Conservation (phyloP, 1,140 invertebrate genomes). For the Vollenhovia emeryi region DNA sequence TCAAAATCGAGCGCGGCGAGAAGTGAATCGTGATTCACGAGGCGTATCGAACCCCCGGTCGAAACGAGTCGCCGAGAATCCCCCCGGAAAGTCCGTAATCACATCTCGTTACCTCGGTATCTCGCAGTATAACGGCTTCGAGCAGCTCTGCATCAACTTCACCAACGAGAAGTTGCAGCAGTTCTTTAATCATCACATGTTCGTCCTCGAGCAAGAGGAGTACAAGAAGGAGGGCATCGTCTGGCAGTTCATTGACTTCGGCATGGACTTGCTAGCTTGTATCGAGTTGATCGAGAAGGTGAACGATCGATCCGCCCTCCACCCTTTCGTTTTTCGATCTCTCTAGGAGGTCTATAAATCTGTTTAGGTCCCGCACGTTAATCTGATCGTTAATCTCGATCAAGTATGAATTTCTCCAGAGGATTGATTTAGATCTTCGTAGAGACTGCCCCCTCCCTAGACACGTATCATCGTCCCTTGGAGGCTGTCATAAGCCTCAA, state of each 20-base stretch:
- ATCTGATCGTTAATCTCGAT: conserved; percentile 21
- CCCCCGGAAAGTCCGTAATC: neutral
- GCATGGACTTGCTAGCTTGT: conserved; percentile 98
- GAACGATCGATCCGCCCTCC: conserved; percentile 44
- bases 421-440: conserved; percentile 18
- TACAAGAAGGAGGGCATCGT: conserved; percentile 97
- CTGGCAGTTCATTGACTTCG: conserved; percentile 98
- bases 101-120: conserved; percentile 49
- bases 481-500: neutral
- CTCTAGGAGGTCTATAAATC: conserved; percentile 6
- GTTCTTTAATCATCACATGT: conserved; percentile 99
- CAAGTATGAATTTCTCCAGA: conserved; percentile 15
- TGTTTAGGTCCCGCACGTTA: conserved; percentile 35
- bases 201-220: conserved; percentile 98
- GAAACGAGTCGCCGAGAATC: neutral
- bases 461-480: neutral
- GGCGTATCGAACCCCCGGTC: neutral
- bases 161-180: conserved; percentile 99
- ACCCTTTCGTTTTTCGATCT: conserved; percentile 16
- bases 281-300: conserved; percentile 99
- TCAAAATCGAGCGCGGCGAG: conserved; percentile 9
- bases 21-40: conserved; percentile 31
- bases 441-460: neutral
- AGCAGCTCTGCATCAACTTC: conserved; percentile 99
- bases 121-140: conserved; percentile 96